These are phyloP conservation scores for Paedocypris micromegethes DNA, from an alignment of 2,797 vertebrate species.

Conservation along the genomic window DNA sequence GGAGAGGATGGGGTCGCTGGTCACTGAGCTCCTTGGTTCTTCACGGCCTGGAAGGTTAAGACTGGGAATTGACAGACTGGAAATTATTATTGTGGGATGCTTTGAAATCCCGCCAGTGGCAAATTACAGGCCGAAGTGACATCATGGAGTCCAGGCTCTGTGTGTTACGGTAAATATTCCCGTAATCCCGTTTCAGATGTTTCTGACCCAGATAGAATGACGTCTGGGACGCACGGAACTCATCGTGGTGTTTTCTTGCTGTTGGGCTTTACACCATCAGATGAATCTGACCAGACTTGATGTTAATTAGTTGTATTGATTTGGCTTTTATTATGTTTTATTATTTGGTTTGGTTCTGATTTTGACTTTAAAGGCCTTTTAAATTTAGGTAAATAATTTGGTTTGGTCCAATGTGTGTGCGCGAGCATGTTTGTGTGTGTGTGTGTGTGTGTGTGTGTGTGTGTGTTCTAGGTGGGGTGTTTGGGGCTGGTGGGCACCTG, in stretches of 20 bases:
- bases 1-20: conserved; percentile 36
- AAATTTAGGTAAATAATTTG: too few relatives aligned
- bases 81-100: conserved; percentile 19
- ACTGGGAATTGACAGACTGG: conserved; percentile 22
- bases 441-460: too few relatives aligned
- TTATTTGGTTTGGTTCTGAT: background rate
- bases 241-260: conserved; percentile 3
- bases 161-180: conserved; percentile 13
- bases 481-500: conserved; percentile 56
- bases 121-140: conserved; percentile 13
- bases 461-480: conserved; percentile 29
- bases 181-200: conserved; percentile 10
- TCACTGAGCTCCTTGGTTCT: conserved; percentile 44
- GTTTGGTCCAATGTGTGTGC: too few relatives aligned
- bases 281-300: too few relatives aligned
- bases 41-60: conserved; percentile 32
- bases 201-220: conserved; percentile 1
- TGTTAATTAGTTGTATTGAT: background rate
- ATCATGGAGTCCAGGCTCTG: conserved; percentile 9
- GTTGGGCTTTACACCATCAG: background rate
- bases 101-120: conserved; percentile 2
- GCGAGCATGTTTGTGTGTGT: too few relatives aligned
- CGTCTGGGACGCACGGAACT: conserved; percentile 4
- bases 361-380: too few relatives aligned
- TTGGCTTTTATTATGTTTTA: too few relatives aligned